Conservation (phyloP, 2,888 invertebrate genomes). For the Xylocampa areola region DNA sequence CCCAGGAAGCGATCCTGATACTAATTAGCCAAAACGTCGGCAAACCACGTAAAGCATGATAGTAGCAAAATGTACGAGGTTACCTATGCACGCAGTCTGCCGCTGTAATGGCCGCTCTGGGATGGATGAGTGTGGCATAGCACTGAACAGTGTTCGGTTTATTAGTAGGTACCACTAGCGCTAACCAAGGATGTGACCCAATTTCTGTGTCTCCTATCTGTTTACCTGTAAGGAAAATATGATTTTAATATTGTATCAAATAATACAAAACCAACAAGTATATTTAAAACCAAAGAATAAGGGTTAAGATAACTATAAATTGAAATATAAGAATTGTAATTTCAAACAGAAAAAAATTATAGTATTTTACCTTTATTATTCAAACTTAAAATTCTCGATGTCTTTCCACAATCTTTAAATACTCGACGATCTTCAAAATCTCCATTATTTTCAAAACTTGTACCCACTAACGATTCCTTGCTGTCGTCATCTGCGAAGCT, state of each 20-base stretch:
- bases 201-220: constrained; percentile 66
- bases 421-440: constrained; percentile 67
- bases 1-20: no score
- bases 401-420: constrained; percentile 74
- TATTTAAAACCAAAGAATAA: not conserved
- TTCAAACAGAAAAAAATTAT: no score
- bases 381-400: constrained; percentile 29
- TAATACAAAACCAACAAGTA: no score
- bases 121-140: constrained; percentile 81
- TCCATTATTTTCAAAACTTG: constrained; percentile 57
- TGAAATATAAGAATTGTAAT: no score
- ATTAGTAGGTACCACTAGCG: constrained; percentile 73
- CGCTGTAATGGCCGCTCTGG: constrained; percentile 78
- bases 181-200: constrained; percentile 80
- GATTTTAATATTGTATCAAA: no score
- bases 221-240: constrained; percentile 62
- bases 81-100: constrained; percentile 82
- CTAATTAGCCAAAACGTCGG: no score
- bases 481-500: constrained; percentile 61
- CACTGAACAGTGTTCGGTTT: constrained; percentile 76
- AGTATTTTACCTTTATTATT: constrained; percentile 33
- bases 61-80: no score
- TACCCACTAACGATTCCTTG: constrained; percentile 58
- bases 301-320: no score
- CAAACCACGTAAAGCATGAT: no score